Base-by-base conservation (phyloP, 2,888 invertebrate genomes). In the Hesperia comma region DNA sequence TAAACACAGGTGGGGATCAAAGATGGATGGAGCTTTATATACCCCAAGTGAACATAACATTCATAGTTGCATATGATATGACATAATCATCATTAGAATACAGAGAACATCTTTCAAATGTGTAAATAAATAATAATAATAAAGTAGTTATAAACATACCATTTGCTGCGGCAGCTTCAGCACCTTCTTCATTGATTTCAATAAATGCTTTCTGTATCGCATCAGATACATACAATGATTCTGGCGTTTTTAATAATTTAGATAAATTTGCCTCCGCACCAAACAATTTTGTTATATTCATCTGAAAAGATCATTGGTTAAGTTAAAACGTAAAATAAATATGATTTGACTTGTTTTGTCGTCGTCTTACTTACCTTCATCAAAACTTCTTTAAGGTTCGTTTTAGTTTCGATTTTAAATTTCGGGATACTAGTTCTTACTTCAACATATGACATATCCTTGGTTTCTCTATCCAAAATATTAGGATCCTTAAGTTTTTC, bases 131-230 rank as follows among this genome's bases (percentile, higher is more conserved):
- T 26, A 12, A 14, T 14, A 12, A 41, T 41, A 41, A 41, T 10
- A 21, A 57, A 41, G 12, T 14, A 63, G 2, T n/a, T 51, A 49
- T 55, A 33, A 8, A 74, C 94, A 93, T 91, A 96, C 97, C 95
- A 72, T 96, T 97, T 21, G 96, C 96, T 41, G 97, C 96, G 56
- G 97, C 95, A 1, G 97, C 96, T 83, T 97, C 97, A 12, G 96
- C 95, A 0, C 98, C 98, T 79, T 97, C 95, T 83, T 98, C 98
- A 80, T 96, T 96, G 0, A 98, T 95, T 79, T 96, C 96, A 76
- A 98, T 95, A 77, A 95, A 96, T 3, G 97, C 96, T 83, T 97
- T 97, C 78, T 98, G 98, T 6, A 96, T 80, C 10, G 96, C 95
- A 71, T 95, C 93, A 74, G 93, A 94, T n/a, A 98, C 93, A 62